A percentile compares a stretch with the other conserved stretches of the same genome.
phyloP scores from a whole-genome alignment of 1,140 invertebrate genomes.

The Pogonognathellus flavescens region DNA sequence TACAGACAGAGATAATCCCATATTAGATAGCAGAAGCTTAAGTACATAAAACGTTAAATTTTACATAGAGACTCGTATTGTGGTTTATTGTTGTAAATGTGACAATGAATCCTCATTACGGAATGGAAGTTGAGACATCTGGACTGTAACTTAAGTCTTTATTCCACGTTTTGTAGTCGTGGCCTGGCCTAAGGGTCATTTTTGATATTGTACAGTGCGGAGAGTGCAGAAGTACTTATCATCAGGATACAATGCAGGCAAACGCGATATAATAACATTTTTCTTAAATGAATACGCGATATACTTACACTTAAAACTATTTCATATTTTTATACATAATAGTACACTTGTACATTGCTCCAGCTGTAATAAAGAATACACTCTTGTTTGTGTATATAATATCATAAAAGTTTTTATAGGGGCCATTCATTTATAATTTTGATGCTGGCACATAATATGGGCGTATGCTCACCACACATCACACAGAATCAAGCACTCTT shows the following conservation, averaged over 20 bases:
- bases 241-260: background rate
- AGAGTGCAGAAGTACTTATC: slow-evolving; percentile 31
- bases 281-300: background rate
- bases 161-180: background rate
- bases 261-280: background rate
- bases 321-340: too few species aligned
- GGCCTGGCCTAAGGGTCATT: slow-evolving; percentile 1
- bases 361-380: too few species aligned
- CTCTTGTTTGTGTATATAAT: too few species aligned
- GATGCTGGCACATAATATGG: background rate
- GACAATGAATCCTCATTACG: slow-evolving; percentile 46
- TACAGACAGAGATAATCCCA: too few species aligned
- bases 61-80: too few species aligned
- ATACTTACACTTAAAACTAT: background rate
- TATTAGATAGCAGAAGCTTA: too few species aligned
- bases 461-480: slow-evolving; percentile 16
- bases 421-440: background rate
- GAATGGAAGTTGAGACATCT: slow-evolving; percentile 27
- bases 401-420: background rate
- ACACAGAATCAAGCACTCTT: slow-evolving; percentile 8
- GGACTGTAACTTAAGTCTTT: slow-evolving; percentile 7
- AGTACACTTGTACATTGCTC: too few species aligned
- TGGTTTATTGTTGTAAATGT: slow-evolving; percentile 2
- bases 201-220: background rate
- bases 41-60: too few species aligned